These are phyloP conservation scores for Eurystomus gularis DNA, from an alignment of 2,113 vertebrate genomes.

Conservation along the genomic window DNA sequence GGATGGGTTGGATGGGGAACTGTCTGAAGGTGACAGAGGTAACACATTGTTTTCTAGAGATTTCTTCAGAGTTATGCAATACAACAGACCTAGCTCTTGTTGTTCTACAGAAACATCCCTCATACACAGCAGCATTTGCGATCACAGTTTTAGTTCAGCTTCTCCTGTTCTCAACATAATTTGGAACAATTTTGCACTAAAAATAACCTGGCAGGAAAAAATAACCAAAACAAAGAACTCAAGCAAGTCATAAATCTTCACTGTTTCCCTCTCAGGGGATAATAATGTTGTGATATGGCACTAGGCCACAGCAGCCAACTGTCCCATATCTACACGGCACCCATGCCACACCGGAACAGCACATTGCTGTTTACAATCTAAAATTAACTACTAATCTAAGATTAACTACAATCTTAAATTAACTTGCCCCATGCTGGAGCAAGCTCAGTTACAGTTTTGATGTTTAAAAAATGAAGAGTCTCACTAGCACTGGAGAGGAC, in stretches of 20 bases:
- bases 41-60: not conserved
- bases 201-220: conserved; percentile 34
- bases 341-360: not conserved
- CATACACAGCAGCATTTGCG: not conserved
- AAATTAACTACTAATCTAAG: not conserved
- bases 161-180: not conserved
- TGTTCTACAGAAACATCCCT: not conserved
- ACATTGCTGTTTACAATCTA: not conserved
- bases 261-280: not conserved
- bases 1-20: fast-evolving
- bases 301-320: not conserved
- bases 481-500: not conserved
- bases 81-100: not conserved
- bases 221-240: conserved; percentile 22
- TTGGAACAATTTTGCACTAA: conserved; percentile 30
- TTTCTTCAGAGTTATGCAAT: not conserved
- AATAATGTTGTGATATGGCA: conserved; percentile 5
- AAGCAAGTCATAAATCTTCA: not conserved
- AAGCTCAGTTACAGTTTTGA: not conserved
- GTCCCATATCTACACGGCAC: not conserved
- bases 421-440: not conserved
- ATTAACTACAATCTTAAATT: not conserved
- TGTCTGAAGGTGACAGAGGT: not conserved
- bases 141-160: not conserved
- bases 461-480: not conserved